Evolutionary conservation across 2,888 invertebrate species (phyloP).

Genomic region (Kuschelorhynchus macadamiae): DNA sequence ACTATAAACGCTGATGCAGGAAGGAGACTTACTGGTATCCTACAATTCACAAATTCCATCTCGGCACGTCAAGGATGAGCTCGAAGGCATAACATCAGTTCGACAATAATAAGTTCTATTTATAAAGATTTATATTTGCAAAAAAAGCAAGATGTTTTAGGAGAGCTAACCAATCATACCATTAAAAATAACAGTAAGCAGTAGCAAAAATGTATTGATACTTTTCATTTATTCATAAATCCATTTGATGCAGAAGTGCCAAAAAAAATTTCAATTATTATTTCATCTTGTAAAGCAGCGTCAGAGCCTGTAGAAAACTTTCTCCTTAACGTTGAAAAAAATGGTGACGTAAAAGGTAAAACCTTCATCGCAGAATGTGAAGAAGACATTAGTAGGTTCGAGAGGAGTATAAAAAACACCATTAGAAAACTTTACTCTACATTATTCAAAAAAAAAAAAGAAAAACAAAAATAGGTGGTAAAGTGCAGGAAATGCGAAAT

Average conservation of each 20-base stretch:
- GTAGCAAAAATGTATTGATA: slow-evolving; percentile 12
- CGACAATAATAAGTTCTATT: slow-evolving; percentile 53
- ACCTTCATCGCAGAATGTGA: slow-evolving; percentile 56
- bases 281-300: slow-evolving; percentile 54
- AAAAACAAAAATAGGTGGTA: slow-evolving; percentile 48
- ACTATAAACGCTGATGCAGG: slow-evolving; percentile 44
- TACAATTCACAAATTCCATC: slow-evolving; percentile 46
- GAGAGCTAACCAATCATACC: slow-evolving; percentile 51
- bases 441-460: slow-evolving; percentile 30
- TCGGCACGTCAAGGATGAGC: slow-evolving; percentile 58
- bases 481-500: slow-evolving; percentile 48
- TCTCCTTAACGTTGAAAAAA: slow-evolving; percentile 52
- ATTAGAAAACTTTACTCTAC: slow-evolving; percentile 49
- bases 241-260: slow-evolving; percentile 5
- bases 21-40: slow-evolving; percentile 38
- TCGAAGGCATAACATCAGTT: slow-evolving; percentile 54
- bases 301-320: slow-evolving; percentile 45
- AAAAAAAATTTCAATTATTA: slow-evolving; percentile 5
- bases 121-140: slow-evolving; percentile 52
- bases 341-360: slow-evolving; percentile 52
- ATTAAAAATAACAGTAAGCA: slow-evolving; percentile 52
- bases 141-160: slow-evolving; percentile 55
- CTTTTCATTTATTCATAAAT: slow-evolving; percentile 8
- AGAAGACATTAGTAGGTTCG: slow-evolving; percentile 52
- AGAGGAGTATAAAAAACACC: slow-evolving; percentile 35